Conservation (phyloP, 2,113 vertebrate species). For the Caloenas nicobarica region DNA sequence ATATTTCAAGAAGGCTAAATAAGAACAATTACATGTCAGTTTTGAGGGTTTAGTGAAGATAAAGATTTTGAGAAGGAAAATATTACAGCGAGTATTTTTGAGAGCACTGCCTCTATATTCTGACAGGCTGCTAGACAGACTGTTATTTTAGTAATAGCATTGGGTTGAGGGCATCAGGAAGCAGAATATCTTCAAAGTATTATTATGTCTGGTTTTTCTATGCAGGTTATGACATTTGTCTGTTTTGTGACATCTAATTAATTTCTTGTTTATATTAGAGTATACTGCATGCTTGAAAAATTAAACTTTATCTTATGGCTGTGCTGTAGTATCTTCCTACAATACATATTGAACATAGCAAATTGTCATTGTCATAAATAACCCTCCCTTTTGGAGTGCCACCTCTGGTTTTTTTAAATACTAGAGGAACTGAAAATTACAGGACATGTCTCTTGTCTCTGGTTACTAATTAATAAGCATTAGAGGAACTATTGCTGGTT, state of each 20-base stretch:
- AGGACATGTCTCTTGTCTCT: not conserved
- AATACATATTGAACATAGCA: not conserved
- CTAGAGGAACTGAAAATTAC: not conserved
- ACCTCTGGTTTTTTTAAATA: not conserved
- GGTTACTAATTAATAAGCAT: not conserved
- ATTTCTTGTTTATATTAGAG: not conserved
- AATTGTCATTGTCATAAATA: not conserved
- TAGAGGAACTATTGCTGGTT: not conserved
- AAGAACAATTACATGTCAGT: not conserved
- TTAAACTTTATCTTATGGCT: not conserved
- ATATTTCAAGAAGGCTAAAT: not conserved
- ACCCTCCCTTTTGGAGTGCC: not conserved
- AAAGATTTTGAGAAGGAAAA: conserved; percentile 21
- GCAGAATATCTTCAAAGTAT: not conserved
- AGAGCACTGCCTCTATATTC: not conserved
- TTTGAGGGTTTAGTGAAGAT: not conserved
- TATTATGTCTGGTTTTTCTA: not conserved
- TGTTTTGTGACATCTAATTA: not conserved
- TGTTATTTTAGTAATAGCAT: not conserved
- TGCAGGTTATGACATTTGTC: not conserved
- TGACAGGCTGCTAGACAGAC: not conserved
- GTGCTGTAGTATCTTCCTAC: not conserved
- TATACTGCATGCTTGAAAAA: not conserved
- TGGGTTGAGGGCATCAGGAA: not conserved
- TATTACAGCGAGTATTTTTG: not conserved